phyloP scores from a whole-genome alignment of 2,797 vertebrate genomes.

The Zenarchopterus dispar region DNA sequence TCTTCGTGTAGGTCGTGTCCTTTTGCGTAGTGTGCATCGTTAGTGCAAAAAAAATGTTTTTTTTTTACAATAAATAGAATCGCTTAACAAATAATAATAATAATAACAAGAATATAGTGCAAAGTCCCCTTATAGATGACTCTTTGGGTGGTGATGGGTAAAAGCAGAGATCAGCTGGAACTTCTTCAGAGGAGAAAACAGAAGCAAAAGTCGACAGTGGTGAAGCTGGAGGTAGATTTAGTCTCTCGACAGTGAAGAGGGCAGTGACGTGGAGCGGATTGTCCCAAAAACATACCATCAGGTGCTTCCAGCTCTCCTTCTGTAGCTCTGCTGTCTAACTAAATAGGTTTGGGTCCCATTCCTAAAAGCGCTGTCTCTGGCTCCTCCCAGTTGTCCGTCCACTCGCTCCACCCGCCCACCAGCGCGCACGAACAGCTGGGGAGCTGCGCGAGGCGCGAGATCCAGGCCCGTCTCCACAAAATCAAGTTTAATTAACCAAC shows the following conservation, averaged over 20 bases:
- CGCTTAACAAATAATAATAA: conserved; percentile 26
- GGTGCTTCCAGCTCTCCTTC: conserved; percentile 79
- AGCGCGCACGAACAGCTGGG: conserved; percentile 65
- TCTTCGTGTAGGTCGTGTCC: conserved; percentile 97
- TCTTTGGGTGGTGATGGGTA: conserved; percentile 58
- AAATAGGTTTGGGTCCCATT: conserved; percentile 76
- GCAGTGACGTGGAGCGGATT: conserved; percentile 74
- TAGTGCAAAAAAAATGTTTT: conserved; percentile 83
- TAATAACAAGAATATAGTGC: conserved; percentile 73
- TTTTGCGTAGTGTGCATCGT: conserved; percentile 96
- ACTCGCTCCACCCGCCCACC: conserved; percentile 68
- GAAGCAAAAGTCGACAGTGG: conserved; percentile 53
- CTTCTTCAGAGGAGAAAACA: conserved; percentile 45
- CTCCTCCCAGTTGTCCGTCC: conserved; percentile 73
- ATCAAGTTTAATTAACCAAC: conserved; percentile 21
- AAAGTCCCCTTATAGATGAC: conserved; percentile 72
- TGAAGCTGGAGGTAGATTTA: conserved; percentile 80
- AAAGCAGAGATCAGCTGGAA: conserved; percentile 47
- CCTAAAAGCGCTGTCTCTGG: conserved; percentile 76
- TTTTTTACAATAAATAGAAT: conserved; percentile 65
- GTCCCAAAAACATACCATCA: conserved; percentile 78
- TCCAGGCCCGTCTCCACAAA: neutral
- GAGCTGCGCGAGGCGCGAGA: conserved; percentile 31
- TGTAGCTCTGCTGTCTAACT: conserved; percentile 79
- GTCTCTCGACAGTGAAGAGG: conserved; percentile 62